Evolutionary conservation across 1,140 invertebrate species (phyloP), one percentile per base, ranked within the genome.

Genomic region (Drosophila ohnishii): DNA sequence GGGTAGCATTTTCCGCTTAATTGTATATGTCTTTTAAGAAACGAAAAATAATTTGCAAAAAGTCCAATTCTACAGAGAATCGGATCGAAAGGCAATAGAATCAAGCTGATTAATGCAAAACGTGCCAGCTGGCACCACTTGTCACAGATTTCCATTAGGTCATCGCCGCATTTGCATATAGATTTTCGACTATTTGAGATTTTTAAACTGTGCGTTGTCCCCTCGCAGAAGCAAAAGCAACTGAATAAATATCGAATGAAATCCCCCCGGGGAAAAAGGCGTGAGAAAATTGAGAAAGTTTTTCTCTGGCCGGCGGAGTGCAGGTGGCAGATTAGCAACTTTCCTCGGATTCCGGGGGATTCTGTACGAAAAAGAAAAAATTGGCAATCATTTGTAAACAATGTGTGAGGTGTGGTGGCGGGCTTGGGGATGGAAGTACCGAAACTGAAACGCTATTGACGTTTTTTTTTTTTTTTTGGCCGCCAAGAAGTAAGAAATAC

Each of bases 381-480:
- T 86, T 87, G 82, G 82, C 82, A 78, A 81, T 85, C 82, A 85
- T 85, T 85, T 85, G 82, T 85, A 85, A 86, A 81, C 81, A 85
- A 78, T 85, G 82, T 85, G 75, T 69, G 78, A 77, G 53, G 61
- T 51, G 65, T 66, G 75, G 72, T 51, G 32, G 51, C 16, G 47
- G 69, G 32, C 47, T 16, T 34, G 60, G 45, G 50, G 56, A 19
- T 42, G 45, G 45, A 1, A 10, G 47, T 44, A 50, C 65, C 61
- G 10, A 44, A 67, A 50, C 65, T 39, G n/a, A 44, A 67, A 66
- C 59, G 53, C 80, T 76, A 82, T 87, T 72, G 78, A 78, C 78
- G 85, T 64, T 28, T 16, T 50, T 50, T 50, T 25, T 39, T 39
- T 45, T 22, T 35, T 53, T 73, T 71, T 77, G 51, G 70, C 70